Percentiles rank a stretch among this genome's conserved stretches.
phyloP scores from a whole-genome alignment of 2,797 vertebrate genomes.

The Diplodus puntazzo region DNA sequence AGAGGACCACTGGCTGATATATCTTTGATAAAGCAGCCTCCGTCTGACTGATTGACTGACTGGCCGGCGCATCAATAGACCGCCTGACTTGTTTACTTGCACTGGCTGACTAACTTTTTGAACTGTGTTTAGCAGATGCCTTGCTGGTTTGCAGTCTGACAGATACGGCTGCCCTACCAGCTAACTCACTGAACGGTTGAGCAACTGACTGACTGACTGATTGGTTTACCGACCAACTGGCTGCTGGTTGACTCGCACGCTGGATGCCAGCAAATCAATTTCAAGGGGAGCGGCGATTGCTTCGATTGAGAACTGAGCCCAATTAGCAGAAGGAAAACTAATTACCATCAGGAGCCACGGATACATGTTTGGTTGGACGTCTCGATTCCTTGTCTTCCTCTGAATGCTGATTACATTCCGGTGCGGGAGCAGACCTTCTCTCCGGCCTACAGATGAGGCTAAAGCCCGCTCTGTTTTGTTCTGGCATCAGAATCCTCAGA shows the following conservation, averaged over 20 bases:
- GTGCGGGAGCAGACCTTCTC: constrained; percentile 50
- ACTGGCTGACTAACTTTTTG: constrained; percentile 17
- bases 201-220: constrained; percentile 16
- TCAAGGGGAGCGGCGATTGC: constrained; percentile 38
- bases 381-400: constrained; percentile 51
- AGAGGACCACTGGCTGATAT: constrained; percentile 26
- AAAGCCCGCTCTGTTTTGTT: constrained; percentile 57
- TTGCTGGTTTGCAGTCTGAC: constrained; percentile 20
- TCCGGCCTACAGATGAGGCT: constrained; percentile 66
- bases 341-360: constrained; percentile 64
- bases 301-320: constrained; percentile 41
- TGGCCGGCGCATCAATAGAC: constrained; percentile 5
- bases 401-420: constrained; percentile 72
- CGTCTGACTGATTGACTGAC: constrained; percentile 22
- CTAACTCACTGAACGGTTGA: constrained; percentile 29
- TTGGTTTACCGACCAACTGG: constrained; percentile 38
- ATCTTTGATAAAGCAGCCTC: constrained; percentile 46
- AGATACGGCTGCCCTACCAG: background rate
- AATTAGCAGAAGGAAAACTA: constrained; percentile 62
- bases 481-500: constrained; percentile 61
- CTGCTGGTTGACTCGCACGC: constrained; percentile 31
- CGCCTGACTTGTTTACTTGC: background rate
- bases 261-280: constrained; percentile 62
- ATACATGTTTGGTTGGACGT: constrained; percentile 65
- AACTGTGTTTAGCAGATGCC: constrained; percentile 23